Percentiles rank a stretch among this genome's conserved stretches.
These are phyloP conservation scores for Myoxocephalus aenaeus DNA, from an alignment of 2,797 vertebrate genomes.

Conservation along the genomic window DNA sequence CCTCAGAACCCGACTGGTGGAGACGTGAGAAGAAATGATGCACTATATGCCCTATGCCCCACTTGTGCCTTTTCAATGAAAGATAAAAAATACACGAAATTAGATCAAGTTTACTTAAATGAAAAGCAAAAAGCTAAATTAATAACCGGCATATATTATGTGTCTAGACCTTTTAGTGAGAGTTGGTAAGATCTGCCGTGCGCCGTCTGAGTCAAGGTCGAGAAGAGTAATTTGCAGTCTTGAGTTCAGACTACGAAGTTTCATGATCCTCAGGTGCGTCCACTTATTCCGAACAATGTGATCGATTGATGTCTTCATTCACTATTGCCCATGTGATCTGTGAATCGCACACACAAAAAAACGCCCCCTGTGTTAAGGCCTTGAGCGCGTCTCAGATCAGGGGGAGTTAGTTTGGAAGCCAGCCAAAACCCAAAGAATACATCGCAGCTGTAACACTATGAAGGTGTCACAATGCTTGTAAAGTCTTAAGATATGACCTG, in stretches of 20 bases:
- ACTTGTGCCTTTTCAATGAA: too few relatives aligned
- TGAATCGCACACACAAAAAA: neutral
- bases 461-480: neutral
- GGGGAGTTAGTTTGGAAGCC: neutral
- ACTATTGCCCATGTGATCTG: neutral
- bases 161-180: neutral
- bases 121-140: neutral
- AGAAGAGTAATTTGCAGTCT: neutral
- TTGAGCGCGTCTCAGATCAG: neutral
- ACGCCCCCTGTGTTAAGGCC: too few relatives aligned
- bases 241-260: neutral
- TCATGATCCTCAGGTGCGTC: neutral
- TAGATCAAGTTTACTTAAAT: too few relatives aligned
- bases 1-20: neutral
- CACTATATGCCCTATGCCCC: too few relatives aligned
- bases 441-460: neutral
- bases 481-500: neutral
- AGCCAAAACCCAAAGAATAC: neutral
- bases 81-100: too few relatives aligned
- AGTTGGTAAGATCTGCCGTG: neutral
- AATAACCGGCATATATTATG: neutral
- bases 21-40: neutral
- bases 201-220: neutral
- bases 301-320: neutral
- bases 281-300: too few relatives aligned